Evolutionary conservation across 2,888 invertebrate genomes (phyloP).

Genomic region (Heteromyza rotundicornis): DNA sequence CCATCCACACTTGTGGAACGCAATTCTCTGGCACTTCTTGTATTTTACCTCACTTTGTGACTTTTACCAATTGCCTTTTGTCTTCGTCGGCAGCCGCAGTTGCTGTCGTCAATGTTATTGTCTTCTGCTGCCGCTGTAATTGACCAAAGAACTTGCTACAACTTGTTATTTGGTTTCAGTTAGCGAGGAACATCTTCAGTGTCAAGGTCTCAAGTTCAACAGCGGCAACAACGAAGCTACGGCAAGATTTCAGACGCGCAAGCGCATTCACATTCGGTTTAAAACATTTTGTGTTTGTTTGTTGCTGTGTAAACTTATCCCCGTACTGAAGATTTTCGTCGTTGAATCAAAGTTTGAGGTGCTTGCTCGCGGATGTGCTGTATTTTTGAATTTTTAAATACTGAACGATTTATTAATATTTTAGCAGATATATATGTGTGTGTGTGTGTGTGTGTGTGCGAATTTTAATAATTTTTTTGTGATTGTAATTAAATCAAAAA

Average conservation of each 20-base stretch:
- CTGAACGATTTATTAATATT: too few relatives aligned
- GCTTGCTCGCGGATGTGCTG: too few relatives aligned
- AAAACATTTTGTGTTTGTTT: too few relatives aligned
- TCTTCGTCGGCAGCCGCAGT: conserved; percentile 1
- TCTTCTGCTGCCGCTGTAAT: conserved; percentile 35
- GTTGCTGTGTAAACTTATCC: too few relatives aligned
- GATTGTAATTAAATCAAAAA: too few relatives aligned
- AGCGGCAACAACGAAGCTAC: conserved; percentile 15
- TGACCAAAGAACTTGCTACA: conserved; percentile 51
- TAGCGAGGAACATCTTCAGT: conserved; percentile 62
- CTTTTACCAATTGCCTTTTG: conserved; percentile 2
- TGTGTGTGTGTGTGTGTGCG: too few relatives aligned
- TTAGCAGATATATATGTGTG: too few relatives aligned
- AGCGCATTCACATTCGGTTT: conserved; percentile 3
- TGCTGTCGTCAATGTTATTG: conserved; percentile 19
- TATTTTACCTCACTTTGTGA: not conserved
- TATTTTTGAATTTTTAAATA: too few relatives aligned
- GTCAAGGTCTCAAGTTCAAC: conserved; percentile 63
- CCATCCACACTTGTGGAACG: not conserved
- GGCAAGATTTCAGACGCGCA: conserved; percentile 20
- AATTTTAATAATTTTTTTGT: too few relatives aligned
- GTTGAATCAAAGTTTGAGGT: too few relatives aligned
- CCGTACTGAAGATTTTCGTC: too few relatives aligned
- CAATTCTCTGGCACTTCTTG: conserved; percentile 1
- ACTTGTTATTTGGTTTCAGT: conserved; percentile 55